Evolutionary conservation across 1,140 invertebrate species (phyloP), one percentile per base, ranked within the genome.

Genomic region (Aphidius ervi): DNA sequence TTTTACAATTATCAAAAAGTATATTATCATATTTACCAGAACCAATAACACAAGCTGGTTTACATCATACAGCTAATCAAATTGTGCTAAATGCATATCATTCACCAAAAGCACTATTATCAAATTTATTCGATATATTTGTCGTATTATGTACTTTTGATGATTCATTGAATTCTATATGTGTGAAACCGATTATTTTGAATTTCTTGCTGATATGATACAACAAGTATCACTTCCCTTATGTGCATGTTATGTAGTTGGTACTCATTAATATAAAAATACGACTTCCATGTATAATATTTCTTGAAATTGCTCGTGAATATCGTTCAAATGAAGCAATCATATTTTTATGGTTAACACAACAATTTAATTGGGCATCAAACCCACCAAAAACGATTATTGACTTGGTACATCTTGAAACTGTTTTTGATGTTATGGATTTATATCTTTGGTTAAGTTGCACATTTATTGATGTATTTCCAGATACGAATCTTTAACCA

Each of bases 1-100:
- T 99, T 81, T 77, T 99, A 6, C 70, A 81, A 7, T 87, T 85
- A 0, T 74, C 99, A 41, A 87, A 88, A 65, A 82, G 83, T 6
- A 76, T 97, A 42, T 72, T 97, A 6, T 55, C 31, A 3, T 84
- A 87, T 73, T 69, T 76, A 0, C 89, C 94, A 3, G 91, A 94
- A 50, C 81, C 85, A 0, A 85, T 97, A 37, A 83, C 77, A 1
- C 86, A 92, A 79, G 97, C 94, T 45, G 97, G 97, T 3, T 80
- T 99, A 42, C 93, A 98, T 81, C 97, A 97, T 20, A 99, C 97
- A 1, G 91, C 94, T 5, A 97, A 99, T 70, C 97, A 99, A 83
- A 97, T 99, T 74, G 97, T 99, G 81, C 75, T 97, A 20, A 99
- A 99, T 78, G 94, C 95, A 9, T 98, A 96, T 76, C 94, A 98